A percentile compares a stretch with the other conserved stretches of the same genome.
phyloP scores from a whole-genome alignment of 2,797 vertebrate genomes.

The Diplodus puntazzo region DNA sequence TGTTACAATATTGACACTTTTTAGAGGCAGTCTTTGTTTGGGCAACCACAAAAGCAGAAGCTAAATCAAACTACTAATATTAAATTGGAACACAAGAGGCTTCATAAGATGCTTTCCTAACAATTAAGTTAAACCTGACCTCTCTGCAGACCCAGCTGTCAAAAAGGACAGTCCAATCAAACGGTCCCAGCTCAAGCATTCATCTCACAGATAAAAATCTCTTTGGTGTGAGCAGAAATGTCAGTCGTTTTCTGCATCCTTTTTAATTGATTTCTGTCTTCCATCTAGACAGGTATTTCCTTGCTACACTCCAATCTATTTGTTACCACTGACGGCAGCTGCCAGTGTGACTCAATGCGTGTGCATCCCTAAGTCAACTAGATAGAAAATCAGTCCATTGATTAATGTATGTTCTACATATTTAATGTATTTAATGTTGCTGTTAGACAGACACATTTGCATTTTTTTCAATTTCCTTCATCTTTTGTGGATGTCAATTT shows the following conservation, averaged over 20 bases:
- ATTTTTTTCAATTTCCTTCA: conserved; percentile 33
- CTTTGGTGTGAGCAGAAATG: conserved; percentile 63
- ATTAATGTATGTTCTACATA: conserved; percentile 26
- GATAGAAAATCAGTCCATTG: conserved; percentile 30
- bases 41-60: neutral
- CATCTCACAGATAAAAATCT: conserved; percentile 70
- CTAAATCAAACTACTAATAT: neutral
- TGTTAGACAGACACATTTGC: conserved; percentile 12
- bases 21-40: neutral
- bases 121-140: neutral
- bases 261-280: conserved; percentile 70
- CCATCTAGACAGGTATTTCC: conserved; percentile 49
- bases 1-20: neutral
- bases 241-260: conserved; percentile 68
- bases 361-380: conserved; percentile 36
- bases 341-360: conserved; percentile 38
- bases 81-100: neutral
- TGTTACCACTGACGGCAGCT: conserved; percentile 33
- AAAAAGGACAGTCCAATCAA: conserved; percentile 57
- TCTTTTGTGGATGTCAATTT: conserved; percentile 50
- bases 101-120: neutral
- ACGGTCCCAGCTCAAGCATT: conserved; percentile 48
- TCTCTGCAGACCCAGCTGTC: conserved; percentile 38
- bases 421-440: conserved; percentile 4
- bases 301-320: conserved; percentile 21